phyloP scores from a whole-genome alignment of 92 coral and sea anemone genomes.

The Ricordea florida region DNA sequence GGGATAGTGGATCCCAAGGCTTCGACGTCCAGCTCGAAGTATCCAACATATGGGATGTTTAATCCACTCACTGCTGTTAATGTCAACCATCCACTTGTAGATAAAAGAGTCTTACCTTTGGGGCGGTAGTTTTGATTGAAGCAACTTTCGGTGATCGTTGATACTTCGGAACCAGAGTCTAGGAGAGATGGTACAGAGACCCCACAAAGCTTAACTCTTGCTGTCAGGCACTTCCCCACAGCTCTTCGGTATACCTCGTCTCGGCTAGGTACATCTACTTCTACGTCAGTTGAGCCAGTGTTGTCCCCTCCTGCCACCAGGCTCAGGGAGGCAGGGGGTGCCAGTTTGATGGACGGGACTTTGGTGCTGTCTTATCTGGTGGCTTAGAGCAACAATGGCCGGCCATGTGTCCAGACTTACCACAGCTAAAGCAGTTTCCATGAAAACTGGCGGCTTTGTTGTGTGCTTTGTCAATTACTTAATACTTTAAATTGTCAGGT shows the following conservation, averaged over 20 bases:
- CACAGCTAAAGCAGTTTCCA: too few species aligned
- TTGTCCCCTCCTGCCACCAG: constrained; percentile 37
- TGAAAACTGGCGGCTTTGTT: too few species aligned
- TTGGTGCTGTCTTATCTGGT: neutral
- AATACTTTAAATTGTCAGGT: too few species aligned
- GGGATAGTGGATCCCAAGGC: constrained; percentile 51
- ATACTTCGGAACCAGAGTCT: constrained; percentile 69
- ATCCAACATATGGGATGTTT: constrained; percentile 65
- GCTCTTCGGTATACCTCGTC: neutral
- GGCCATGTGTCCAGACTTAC: constrained; percentile 21
- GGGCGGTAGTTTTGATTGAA: constrained; percentile 47
- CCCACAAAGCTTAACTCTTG: constrained; percentile 25
- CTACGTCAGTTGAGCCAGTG: constrained; percentile 14
- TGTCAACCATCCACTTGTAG: constrained; percentile 52
- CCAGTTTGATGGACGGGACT: constrained; percentile 1
- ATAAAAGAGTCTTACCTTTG: constrained; percentile 48
- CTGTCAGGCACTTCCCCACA: constrained; percentile 57
- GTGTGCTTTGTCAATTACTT: neutral
- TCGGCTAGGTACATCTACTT: neutral
- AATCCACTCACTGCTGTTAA: constrained; percentile 70
- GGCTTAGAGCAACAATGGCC: constrained; percentile 26
- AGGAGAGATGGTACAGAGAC: constrained; percentile 50
- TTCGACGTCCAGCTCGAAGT: constrained; percentile 61
- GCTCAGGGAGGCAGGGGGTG: constrained; percentile 54
- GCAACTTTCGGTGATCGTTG: constrained; percentile 59